Conservation (phyloP, 92 coral and sea anemone genomes). For the Heteractis magnifica region DNA sequence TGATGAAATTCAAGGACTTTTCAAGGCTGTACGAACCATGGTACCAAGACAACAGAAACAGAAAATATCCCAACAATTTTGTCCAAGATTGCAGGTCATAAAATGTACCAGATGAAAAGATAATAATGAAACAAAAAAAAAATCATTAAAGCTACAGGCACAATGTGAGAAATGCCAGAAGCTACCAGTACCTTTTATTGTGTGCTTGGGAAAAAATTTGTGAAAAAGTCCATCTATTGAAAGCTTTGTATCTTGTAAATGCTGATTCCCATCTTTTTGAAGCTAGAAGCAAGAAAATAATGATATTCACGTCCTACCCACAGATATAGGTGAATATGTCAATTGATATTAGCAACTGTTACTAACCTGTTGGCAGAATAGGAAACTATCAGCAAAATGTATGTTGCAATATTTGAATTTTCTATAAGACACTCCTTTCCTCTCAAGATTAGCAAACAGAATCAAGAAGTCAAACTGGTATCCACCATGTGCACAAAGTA, state of each 20-base stretch:
- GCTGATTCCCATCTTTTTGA: slow-evolving; percentile 55
- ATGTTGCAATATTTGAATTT: slow-evolving; percentile 62
- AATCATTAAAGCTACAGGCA: too few relatives aligned
- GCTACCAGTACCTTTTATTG: slow-evolving; percentile 53
- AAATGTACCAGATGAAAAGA: too few relatives aligned
- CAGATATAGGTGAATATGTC: too few relatives aligned
- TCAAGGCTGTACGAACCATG: too few relatives aligned
- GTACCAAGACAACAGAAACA: too few relatives aligned
- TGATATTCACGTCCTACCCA: neutral
- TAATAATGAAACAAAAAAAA: too few relatives aligned
- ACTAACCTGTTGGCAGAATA: slow-evolving; percentile 72
- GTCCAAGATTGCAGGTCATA: too few relatives aligned
- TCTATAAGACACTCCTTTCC: slow-evolving; percentile 58
- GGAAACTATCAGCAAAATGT: slow-evolving; percentile 90
- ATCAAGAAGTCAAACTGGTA: slow-evolving; percentile 88
- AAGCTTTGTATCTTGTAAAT: slow-evolving; percentile 47
- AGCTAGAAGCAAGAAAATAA: slow-evolving; percentile 41
- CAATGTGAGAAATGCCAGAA: too few relatives aligned
- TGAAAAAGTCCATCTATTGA: slow-evolving; percentile 86
- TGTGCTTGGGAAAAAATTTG: slow-evolving; percentile 66
- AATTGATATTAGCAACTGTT: too few relatives aligned
- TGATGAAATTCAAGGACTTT: too few relatives aligned
- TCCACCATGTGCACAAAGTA: slow-evolving; percentile 93
- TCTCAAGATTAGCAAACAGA: slow-evolving; percentile 81
- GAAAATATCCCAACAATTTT: too few relatives aligned